A percentile compares a stretch with the other conserved stretches of the same genome.
Conservation (phyloP, 2,797 vertebrate genomes). For the Podargus strigoides region DNA sequence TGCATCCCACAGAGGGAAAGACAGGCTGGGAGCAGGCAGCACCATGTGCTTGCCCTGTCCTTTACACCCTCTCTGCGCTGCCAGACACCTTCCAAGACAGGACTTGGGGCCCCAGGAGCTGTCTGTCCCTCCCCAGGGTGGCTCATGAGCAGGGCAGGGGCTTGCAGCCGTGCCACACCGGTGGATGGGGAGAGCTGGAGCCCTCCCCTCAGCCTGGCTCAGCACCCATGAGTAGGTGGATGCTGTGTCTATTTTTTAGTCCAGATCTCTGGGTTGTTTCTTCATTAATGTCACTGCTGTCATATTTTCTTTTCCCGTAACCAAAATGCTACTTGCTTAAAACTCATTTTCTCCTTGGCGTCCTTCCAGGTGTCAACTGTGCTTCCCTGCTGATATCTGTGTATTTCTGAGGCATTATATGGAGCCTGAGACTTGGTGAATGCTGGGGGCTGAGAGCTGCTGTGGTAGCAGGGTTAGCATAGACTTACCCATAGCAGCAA, state of each 20-base stretch:
- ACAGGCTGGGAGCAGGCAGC: background rate
- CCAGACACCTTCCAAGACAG: background rate
- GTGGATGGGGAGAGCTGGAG: background rate
- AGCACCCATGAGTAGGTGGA: background rate
- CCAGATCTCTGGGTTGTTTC: slow-evolving; percentile 3
- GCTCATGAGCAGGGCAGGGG: background rate
- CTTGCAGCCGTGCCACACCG: background rate
- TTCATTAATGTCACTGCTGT: slow-evolving; percentile 45
- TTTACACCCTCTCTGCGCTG: rapidly evolving
- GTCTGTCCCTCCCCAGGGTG: background rate
- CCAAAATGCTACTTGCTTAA: background rate
- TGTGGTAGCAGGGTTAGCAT: background rate
- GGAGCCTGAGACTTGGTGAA: background rate
- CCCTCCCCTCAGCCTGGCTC: background rate
- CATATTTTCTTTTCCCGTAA: background rate
- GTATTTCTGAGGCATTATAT: background rate
- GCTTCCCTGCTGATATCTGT: background rate
- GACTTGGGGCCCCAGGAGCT: background rate
- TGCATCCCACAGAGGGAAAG: background rate
- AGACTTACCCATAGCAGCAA: background rate
- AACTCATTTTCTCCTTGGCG: slow-evolving; percentile 48
- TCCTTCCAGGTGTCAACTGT: background rate
- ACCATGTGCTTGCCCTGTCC: background rate
- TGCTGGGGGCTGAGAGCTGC: background rate
- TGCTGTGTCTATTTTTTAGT: background rate